Evolutionary conservation across 1,140 invertebrate genomes (phyloP).

Genomic region (Aphelinus certus): DNA sequence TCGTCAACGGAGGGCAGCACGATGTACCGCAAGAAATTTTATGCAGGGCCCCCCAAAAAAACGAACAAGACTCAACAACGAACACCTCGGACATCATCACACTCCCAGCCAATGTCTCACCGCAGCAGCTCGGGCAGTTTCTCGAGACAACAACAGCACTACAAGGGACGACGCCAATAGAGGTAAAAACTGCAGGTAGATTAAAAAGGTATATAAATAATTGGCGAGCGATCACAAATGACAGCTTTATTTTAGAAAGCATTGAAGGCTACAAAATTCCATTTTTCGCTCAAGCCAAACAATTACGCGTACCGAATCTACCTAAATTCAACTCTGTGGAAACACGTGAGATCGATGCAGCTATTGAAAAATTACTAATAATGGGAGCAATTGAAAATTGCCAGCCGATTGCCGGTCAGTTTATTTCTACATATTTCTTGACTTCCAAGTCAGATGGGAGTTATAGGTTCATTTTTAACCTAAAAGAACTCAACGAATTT

Average conservation of each 20-base stretch:
- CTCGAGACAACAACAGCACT: conserved; percentile 3
- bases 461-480: conserved; percentile 12
- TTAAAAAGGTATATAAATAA: conserved; percentile 29
- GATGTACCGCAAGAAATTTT: neutral
- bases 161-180: neutral
- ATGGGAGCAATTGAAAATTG: neutral
- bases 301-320: neutral
- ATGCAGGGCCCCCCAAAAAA: conserved; percentile 23
- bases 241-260: conserved; percentile 31
- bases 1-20: neutral
- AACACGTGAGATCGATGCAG: neutral
- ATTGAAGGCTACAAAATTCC: conserved; percentile 32
- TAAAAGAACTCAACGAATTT: conserved; percentile 16
- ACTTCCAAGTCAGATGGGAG: conserved; percentile 4
- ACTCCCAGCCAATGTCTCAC: neutral
- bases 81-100: neutral
- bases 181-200: conserved; percentile 27
- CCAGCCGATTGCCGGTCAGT: neutral
- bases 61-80: neutral
- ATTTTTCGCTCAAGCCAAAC: neutral
- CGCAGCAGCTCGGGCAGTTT: too few relatives aligned
- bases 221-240: conserved; percentile 22
- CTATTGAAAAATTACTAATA: neutral
- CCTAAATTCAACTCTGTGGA: conserved; percentile 4
- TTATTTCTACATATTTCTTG: conserved; percentile 19